Percentiles rank a stretch among this genome's conserved stretches.
Conservation (phyloP, 2,797 vertebrate genomes). For the Allobates femoralis region DNA sequence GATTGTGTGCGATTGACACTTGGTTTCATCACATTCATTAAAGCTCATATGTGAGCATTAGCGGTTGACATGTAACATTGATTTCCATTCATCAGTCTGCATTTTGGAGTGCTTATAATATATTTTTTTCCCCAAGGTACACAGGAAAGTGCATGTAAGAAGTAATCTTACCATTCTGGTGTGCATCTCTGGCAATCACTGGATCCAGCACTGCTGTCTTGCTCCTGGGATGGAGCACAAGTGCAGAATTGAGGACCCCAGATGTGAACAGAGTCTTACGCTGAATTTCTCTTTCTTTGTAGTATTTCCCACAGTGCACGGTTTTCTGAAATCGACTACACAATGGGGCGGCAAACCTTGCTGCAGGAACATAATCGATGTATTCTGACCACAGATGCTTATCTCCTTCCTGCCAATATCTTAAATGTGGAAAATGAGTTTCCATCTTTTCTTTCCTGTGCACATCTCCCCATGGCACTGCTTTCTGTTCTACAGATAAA, state of each 20-base stretch:
- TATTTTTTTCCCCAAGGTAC: not conserved
- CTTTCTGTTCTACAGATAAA: constrained; percentile 72
- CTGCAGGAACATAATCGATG: constrained; percentile 68
- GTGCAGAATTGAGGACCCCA: no score
- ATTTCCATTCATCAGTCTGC: not conserved
- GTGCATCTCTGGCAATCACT: not conserved
- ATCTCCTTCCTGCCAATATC: constrained; percentile 69
- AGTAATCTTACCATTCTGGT: not conserved
- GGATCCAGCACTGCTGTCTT: no score
- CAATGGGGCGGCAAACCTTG: constrained; percentile 60
- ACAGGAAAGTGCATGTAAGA: not conserved
- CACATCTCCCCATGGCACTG: constrained; percentile 68
- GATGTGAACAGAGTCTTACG: not conserved
- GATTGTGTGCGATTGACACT: no score
- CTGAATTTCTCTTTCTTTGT: not conserved
- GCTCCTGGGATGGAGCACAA: no score
- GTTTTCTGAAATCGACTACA: not conserved
- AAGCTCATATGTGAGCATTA: no score
- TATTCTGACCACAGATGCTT: constrained; percentile 71
- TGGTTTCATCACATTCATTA: no score
- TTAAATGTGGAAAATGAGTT: constrained; percentile 67
- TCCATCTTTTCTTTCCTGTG: constrained; percentile 60
- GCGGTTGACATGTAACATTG: no score
- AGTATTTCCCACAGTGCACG: not conserved
- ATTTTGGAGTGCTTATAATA: not conserved